These are phyloP conservation scores for Apoderus coryli DNA, from an alignment of 2,888 invertebrate species.

Conservation along the genomic window DNA sequence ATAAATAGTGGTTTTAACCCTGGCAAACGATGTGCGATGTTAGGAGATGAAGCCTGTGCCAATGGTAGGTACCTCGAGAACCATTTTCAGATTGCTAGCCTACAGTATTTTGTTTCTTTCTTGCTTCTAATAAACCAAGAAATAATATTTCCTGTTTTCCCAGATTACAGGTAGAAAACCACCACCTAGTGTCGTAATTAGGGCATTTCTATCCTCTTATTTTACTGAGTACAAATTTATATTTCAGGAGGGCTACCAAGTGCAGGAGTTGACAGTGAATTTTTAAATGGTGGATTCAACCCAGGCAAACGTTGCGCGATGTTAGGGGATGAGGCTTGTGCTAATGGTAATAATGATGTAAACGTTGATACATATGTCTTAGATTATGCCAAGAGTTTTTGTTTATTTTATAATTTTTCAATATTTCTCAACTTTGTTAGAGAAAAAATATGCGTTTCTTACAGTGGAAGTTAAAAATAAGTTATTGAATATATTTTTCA, in stretches of 20 bases:
- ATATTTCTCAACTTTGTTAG: too few species aligned
- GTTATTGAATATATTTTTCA: slow-evolving; percentile 7
- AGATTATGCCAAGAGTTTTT: too few species aligned
- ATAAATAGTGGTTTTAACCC: slow-evolving; percentile 17
- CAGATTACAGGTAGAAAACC: too few species aligned
- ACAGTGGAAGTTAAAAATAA: too few species aligned
- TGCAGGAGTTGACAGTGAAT: slow-evolving; percentile 28
- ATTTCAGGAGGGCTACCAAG: slow-evolving; percentile 31
- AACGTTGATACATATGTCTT: too few species aligned
- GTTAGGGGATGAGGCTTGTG: slow-evolving; percentile 36
- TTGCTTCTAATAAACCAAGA: too few species aligned
- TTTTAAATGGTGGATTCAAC: slow-evolving; percentile 15
- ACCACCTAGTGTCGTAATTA: too few species aligned
- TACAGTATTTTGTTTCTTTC: too few species aligned
- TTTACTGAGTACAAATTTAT: not conserved
- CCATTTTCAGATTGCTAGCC: too few species aligned
- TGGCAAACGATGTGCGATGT: slow-evolving; percentile 27
- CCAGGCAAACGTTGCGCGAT: slow-evolving; percentile 25
- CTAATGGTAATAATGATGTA: slow-evolving; percentile 14
- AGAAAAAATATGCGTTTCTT: too few species aligned
- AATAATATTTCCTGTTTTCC: too few species aligned
- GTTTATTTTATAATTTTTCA: too few species aligned
- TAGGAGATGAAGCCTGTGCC: slow-evolving; percentile 39
- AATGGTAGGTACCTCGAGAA: slow-evolving; percentile 16
- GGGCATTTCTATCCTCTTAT: slow-evolving; percentile 1